phyloP scores from a whole-genome alignment of 2,888 invertebrate species.

The Sicus ferrugineus region DNA sequence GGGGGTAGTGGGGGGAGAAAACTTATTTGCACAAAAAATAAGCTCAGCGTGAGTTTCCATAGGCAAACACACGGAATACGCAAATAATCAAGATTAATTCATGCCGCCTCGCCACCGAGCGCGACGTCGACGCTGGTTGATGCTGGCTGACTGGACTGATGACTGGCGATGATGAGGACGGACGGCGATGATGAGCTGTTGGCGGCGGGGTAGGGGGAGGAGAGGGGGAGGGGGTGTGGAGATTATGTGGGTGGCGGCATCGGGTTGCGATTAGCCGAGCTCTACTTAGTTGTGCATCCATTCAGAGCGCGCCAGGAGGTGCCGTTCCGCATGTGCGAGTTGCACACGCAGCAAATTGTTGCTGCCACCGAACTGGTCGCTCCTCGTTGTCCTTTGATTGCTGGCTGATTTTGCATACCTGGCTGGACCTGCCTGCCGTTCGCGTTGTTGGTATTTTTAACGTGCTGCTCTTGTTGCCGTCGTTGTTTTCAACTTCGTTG shows the following conservation, averaged over 20 bases:
- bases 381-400: neutral
- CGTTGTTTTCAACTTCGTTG: neutral
- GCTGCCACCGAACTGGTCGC: neutral
- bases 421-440: neutral
- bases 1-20: neutral
- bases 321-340: neutral
- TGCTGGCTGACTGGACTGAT: neutral
- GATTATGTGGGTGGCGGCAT: neutral
- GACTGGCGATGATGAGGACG: too few species aligned
- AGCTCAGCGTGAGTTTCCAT: constrained; percentile 37
- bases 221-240: neutral
- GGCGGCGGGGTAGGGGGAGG: neutral
- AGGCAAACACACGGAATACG: constrained; percentile 40
- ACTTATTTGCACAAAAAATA: constrained; percentile 31
- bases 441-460: neutral
- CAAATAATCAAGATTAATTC: constrained; percentile 43
- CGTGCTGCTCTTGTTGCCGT: constrained; percentile 8
- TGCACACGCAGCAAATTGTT: neutral
- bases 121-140: too few species aligned
- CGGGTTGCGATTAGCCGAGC: neutral
- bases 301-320: neutral
- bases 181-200: too few species aligned
- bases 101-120: constrained; percentile 21
- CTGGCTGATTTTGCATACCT: neutral
- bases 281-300: neutral